Evolutionary conservation across 1,140 invertebrate species (phyloP), one percentile per base, ranked within the genome.

Genomic region (Gerris buenoi): DNA sequence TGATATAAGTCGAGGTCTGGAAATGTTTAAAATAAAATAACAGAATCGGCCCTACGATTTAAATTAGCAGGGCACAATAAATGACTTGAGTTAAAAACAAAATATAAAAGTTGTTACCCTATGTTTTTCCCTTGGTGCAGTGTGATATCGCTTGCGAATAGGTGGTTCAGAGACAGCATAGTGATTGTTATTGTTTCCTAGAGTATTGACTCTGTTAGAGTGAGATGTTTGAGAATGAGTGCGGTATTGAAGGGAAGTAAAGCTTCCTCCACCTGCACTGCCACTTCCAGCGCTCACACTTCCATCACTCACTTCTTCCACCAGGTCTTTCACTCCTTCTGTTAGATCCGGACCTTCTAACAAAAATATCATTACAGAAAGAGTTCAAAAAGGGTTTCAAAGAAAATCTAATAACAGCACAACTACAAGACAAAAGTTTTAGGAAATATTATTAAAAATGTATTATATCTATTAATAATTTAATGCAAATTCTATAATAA

Each of bases 81-180:
- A n/a, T n/a, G n/a, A n/a, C n/a, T n/a, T n/a, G n/a, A n/a, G n/a
- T n/a, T n/a, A n/a, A n/a, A n/a, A n/a, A n/a, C n/a, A n/a, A n/a
- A n/a, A n/a, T n/a, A n/a, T n/a, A n/a, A n/a, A n/a, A n/a, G n/a
- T n/a, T n/a, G n/a, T 71, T 76, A 82, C 81, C 76, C 83, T 80
- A 71, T 83, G 80, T 70, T 83, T 83, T 71, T 84, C 82, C 68
- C 82, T 80, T 1, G 83, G 82, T 2, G 82, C 79, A 5, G 83
- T 84, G 69, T 84, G 81, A 76, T 81, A 84, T 63, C 80, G 76
- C 74, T 84, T 84, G 67, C 78, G 72, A 64, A 73, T 73, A 25
- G 77, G 58, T 60, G 15, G 58, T 22, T 25, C 58, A 25, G 58
- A 25, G 23, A 60, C 58, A 25, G 23, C 58, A 60, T 60, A 60